These are phyloP conservation scores for Cryptus armator DNA, from an alignment of 2,888 invertebrate species.

Conservation along the genomic window DNA sequence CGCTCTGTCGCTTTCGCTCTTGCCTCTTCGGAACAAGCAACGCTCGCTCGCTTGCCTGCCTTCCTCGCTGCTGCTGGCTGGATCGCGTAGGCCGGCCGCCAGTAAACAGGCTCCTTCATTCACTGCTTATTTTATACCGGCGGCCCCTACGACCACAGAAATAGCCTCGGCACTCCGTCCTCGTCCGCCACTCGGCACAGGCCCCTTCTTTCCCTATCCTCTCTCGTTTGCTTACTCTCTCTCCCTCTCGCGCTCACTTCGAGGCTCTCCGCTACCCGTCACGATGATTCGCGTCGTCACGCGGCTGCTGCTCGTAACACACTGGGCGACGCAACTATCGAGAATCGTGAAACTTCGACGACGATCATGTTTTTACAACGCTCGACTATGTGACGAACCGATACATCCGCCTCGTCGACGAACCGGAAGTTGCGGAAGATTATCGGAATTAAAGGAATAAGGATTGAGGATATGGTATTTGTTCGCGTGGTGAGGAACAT, in stretches of 20 bases:
- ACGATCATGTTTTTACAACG: not conserved
- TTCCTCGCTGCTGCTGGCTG: conserved; percentile 70
- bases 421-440: conserved; percentile 37
- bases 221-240: conserved; percentile 34
- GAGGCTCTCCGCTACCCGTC: conserved; percentile 37
- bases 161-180: conserved; percentile 81
- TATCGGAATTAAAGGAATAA: not conserved
- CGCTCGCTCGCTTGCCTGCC: conserved; percentile 56
- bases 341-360: conserved; percentile 41
- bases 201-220: conserved; percentile 29
- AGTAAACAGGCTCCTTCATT: conserved; percentile 85
- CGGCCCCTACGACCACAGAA: conserved; percentile 83
- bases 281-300: conserved; percentile 67
- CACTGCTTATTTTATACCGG: conserved; percentile 84
- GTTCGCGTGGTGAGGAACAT: not conserved
- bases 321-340: conserved; percentile 59
- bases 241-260: conserved; percentile 20
- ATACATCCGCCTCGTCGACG: not conserved
- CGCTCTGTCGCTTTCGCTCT: conserved; percentile 67
- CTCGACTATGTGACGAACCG: not conserved
- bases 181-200: conserved; percentile 66
- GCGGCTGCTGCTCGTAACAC: conserved; percentile 60
- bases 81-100: conserved; percentile 83
- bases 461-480: no score
- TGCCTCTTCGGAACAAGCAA: conserved; percentile 49